phyloP scores from a whole-genome alignment of 2,113 vertebrate species.

The Siniperca chuatsi region DNA sequence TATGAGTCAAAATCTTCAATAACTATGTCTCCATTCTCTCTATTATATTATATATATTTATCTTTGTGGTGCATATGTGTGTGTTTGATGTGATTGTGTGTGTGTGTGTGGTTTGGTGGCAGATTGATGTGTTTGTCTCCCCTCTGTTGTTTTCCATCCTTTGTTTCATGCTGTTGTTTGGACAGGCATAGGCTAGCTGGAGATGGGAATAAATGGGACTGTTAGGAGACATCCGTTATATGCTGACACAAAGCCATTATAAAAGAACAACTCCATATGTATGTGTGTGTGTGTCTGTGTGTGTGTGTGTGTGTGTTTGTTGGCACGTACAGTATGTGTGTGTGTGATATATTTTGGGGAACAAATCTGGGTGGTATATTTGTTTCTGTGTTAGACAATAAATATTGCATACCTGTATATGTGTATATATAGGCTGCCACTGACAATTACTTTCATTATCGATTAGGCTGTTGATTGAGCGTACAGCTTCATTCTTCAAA shows the following conservation, averaged over 20 bases:
- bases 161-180: constrained; percentile 78
- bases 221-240: constrained; percentile 82
- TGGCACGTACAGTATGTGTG: constrained; percentile 37
- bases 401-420: constrained; percentile 17
- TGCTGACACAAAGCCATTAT: constrained; percentile 83
- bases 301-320: constrained; percentile 6
- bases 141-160: constrained; percentile 78
- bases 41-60: constrained; percentile 22
- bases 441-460: background rate
- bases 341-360: constrained; percentile 42
- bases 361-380: constrained; percentile 43
- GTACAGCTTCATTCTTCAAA: background rate
- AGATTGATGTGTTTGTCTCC: constrained; percentile 84
- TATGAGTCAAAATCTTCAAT: constrained; percentile 57
- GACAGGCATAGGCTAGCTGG: constrained; percentile 76
- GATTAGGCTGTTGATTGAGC: background rate
- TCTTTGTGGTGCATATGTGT: constrained; percentile 22
- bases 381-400: constrained; percentile 32
- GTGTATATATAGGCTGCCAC: background rate
- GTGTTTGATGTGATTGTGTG: constrained; percentile 50
- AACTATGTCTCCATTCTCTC: constrained; percentile 29
- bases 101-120: constrained; percentile 52
- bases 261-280: constrained; percentile 72
- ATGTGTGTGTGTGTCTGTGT: constrained; percentile 44
- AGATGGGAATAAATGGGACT: constrained; percentile 84